Evolutionary conservation across 2,888 invertebrate genomes (phyloP).

Genomic region (Diarsia rubi): DNA sequence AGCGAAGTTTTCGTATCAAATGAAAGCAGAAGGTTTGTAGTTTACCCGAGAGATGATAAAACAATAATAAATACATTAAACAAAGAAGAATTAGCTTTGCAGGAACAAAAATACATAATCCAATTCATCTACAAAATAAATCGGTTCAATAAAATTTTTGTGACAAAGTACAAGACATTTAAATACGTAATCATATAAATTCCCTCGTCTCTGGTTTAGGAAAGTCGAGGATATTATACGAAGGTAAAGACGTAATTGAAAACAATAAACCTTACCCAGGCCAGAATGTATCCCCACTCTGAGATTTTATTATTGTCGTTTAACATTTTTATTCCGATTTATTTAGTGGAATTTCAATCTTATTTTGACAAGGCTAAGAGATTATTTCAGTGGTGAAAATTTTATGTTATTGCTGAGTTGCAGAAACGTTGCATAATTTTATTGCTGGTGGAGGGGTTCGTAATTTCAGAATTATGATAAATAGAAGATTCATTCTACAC

Average conservation of each 20-base stretch:
- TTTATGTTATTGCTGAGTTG: constrained; percentile 6
- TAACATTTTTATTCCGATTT: constrained; percentile 35
- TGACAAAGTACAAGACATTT: constrained; percentile 51
- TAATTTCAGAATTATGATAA: constrained; percentile 2
- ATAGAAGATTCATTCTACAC: neutral
- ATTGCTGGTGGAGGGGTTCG: constrained; percentile 21
- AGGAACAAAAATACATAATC: constrained; percentile 9
- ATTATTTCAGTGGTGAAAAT: neutral
- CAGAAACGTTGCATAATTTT: constrained; percentile 32
- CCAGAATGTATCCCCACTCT: constrained; percentile 43
- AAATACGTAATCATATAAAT: constrained; percentile 52
- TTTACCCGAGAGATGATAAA: no score
- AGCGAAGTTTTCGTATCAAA: neutral
- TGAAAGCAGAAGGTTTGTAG: neutral
- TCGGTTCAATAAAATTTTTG: constrained; percentile 40
- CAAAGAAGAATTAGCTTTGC: neutral
- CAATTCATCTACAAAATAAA: constrained; percentile 40
- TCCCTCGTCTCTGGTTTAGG: constrained; percentile 31
- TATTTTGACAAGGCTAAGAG: constrained; percentile 16
- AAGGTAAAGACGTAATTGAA: constrained; percentile 68
- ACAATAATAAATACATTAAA: neutral
- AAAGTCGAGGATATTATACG: constrained; percentile 48
- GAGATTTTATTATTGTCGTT: constrained; percentile 42
- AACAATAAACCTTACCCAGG: constrained; percentile 68
- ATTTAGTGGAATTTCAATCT: constrained; percentile 34